Base-by-base conservation (phyloP, 2,797 vertebrate species). In the Ambastaia sidthimunki region DNA sequence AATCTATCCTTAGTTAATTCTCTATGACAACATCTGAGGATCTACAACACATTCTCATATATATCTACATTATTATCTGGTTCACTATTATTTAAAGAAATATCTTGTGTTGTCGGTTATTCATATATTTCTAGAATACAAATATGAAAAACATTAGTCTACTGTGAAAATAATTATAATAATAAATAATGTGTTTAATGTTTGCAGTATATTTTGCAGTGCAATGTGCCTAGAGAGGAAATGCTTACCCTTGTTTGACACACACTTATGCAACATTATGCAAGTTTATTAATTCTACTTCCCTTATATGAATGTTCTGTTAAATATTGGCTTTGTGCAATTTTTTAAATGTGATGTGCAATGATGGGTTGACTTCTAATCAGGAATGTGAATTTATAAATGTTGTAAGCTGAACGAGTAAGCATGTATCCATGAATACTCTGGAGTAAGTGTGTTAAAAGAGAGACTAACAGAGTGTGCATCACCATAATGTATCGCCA, bases 1-100 rank as follows among this genome's bases (percentile, higher is more conserved):
- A 81, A 15, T 80, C 48, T 55, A 69, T 28, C 16, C 15, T 68
- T 21, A 67, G 67, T 63, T 75, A 71, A 80, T 31, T 71, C 28
- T 28, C 28, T 28, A 70, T 18, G 4, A 23, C 50, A 55, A 66
- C 19, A 15, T 3, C 77, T 28, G 18, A 28, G 47, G 21, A 59
- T 48, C 28, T 44, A 28, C 28, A 4, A 28, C 18, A 65, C 31
- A 12, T 19, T 41, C 18, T 65, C 55, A 13, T 28, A 31, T 65
- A n/a, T n/a, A n/a, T 67, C 70, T 59, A 34, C 67, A 62, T 12
- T 28, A 37, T 71, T 1, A 3, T 28, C 28, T 28, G 28, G 28
- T 28, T 28, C 28, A 52, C 31, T 54, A 54, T 71, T 52, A 31
- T 19, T 65, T 63, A 0, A 65, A 19, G 7, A 37, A 65, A 65